These are phyloP conservation scores for Euspilapteryx auroguttella DNA, from an alignment of 2,888 invertebrate genomes.

Conservation along the genomic window DNA sequence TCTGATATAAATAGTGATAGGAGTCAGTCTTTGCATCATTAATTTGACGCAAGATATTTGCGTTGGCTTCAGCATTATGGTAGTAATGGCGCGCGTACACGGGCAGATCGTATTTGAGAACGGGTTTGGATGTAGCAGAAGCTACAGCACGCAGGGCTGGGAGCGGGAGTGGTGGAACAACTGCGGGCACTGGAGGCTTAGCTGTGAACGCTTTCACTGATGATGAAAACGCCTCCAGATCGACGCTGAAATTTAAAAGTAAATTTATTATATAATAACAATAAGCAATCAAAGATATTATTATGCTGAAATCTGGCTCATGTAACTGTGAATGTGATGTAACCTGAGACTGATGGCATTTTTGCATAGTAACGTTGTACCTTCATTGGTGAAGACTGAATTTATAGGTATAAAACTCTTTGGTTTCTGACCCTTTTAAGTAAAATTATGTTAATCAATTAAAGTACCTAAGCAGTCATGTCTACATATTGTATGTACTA, in stretches of 20 bases:
- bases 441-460: no score
- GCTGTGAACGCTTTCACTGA: slow-evolving; percentile 8
- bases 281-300: no score
- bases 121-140: slow-evolving; percentile 8
- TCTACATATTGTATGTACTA: no score
- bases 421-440: no score
- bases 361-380: no score
- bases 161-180: not conserved
- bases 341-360: no score
- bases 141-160: slow-evolving; percentile 9
- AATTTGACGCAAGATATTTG: slow-evolving; percentile 58
- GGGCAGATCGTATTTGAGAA: not conserved
- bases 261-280: no score
- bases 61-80: slow-evolving; percentile 41
- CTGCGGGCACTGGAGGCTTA: not conserved
- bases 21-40: slow-evolving; percentile 49
- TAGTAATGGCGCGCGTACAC: not conserved
- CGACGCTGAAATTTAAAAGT: slow-evolving; percentile 16
- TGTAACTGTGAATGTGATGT: no score
- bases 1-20: slow-evolving; percentile 65
- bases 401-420: no score
- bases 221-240: slow-evolving; percentile 15
- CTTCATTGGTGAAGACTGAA: no score
- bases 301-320: no score
- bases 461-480: no score